Evolutionary conservation across 2,797 vertebrate genomes (phyloP).

Genomic region (Fringilla coelebs): DNA sequence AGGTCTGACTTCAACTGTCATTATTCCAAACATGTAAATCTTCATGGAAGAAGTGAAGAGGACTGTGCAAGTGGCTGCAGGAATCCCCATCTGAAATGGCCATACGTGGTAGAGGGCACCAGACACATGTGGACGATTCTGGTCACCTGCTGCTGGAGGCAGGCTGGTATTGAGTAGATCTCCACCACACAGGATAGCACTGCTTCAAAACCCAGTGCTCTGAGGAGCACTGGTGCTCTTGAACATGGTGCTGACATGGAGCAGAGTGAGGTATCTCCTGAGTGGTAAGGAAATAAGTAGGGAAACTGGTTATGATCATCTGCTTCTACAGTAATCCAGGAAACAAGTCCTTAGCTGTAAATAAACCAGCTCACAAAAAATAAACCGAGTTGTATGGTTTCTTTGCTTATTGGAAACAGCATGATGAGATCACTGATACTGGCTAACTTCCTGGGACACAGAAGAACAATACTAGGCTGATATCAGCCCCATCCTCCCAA

Average conservation of each 20-base stretch:
- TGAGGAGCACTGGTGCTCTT: neutral
- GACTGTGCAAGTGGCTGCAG: neutral
- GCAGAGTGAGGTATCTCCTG: neutral
- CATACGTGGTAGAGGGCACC: neutral
- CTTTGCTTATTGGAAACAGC: neutral
- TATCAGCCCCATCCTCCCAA: neutral
- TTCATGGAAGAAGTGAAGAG: neutral
- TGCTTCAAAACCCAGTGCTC: neutral
- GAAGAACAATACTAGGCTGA: neutral
- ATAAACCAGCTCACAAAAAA: neutral
- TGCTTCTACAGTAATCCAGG: neutral
- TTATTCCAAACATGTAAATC: neutral
- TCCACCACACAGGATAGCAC: neutral
- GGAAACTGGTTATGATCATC: neutral
- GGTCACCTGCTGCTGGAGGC: neutral
- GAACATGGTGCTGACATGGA: fast-evolving
- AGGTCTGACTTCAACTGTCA: neutral
- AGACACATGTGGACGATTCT: neutral
- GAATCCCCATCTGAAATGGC: neutral
- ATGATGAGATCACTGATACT: neutral
- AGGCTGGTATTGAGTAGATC: neutral
- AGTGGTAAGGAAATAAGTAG: neutral
- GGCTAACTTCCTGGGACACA: neutral
- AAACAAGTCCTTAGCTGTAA: neutral
- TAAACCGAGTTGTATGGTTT: neutral